phyloP scores from a whole-genome alignment of 2,113 vertebrate genomes.

The Tautogolabrus adspersus region DNA sequence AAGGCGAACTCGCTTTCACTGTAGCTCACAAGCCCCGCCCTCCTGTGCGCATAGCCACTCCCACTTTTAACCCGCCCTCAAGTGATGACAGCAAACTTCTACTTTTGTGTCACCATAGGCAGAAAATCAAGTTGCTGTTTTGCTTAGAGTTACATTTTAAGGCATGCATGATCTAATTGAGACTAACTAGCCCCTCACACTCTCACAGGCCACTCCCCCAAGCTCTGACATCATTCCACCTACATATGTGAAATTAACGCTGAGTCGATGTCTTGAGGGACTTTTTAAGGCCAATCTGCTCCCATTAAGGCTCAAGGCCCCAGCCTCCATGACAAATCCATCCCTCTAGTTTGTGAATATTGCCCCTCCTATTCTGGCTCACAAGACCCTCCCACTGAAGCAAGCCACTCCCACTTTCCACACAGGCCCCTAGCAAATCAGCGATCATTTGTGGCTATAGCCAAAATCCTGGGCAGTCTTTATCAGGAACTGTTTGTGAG shows the following conservation, averaged over 20 bases:
- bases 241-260: neutral
- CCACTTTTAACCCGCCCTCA: neutral
- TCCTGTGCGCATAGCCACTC: neutral
- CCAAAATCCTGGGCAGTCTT: neutral
- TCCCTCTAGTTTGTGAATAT: too few relatives aligned
- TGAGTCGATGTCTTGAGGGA: neutral
- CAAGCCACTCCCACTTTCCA: neutral
- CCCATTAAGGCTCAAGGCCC: neutral
- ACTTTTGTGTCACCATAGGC: neutral
- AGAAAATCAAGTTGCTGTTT: neutral
- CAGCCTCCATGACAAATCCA: neutral
- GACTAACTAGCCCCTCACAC: neutral
- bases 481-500: neutral
- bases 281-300: conserved; percentile 1
- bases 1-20: neutral
- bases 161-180: conserved; percentile 15
- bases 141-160: conserved; percentile 8
- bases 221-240: neutral
- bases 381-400: conserved; percentile 1
- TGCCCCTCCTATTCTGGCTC: neutral
- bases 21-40: neutral
- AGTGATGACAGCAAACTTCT: neutral
- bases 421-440: too few relatives aligned
- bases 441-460: too few relatives aligned
- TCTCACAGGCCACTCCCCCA: neutral